phyloP scores from a whole-genome alignment of 1,140 invertebrate species.

The Globodera ellingtonae region DNA sequence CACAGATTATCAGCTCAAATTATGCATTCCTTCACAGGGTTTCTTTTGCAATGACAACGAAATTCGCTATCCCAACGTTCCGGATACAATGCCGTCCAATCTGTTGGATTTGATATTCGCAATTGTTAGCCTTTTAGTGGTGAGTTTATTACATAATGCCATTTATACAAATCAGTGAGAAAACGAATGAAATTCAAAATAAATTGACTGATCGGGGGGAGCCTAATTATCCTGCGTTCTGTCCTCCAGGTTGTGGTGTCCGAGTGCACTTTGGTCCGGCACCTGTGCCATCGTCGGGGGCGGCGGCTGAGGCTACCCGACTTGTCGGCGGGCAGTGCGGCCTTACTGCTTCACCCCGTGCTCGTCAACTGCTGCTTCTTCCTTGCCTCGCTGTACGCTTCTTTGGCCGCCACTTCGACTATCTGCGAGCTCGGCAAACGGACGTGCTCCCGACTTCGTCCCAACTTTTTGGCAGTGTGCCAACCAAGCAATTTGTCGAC shows the following conservation, averaged over 20 bases:
- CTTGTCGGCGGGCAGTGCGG: neutral
- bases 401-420: conserved; percentile 41
- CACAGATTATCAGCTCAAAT: neutral
- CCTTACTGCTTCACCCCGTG: conserved; percentile 41
- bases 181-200: no score
- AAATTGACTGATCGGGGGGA: no score
- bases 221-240: neutral
- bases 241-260: conserved; percentile 38
- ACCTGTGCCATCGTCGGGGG: conserved; percentile 34
- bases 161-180: neutral
- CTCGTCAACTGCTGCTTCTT: conserved; percentile 47
- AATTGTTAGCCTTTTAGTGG: conserved; percentile 48
- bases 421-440: conserved; percentile 52
- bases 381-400: conserved; percentile 41
- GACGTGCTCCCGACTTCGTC: conserved; percentile 48
- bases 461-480: conserved; percentile 59
- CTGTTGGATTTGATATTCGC: conserved; percentile 49
- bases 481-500: conserved; percentile 45
- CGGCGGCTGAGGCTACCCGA: conserved; percentile 28
- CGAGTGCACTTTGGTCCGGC: conserved; percentile 51
- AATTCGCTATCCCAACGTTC: conserved; percentile 50
- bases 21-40: conserved; percentile 36
- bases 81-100: conserved; percentile 41
- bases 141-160: conserved; percentile 32
- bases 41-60: conserved; percentile 59